Evolutionary conservation across 2,113 vertebrate species (phyloP).

Genomic region (Poeciliopsis occidentalis): DNA sequence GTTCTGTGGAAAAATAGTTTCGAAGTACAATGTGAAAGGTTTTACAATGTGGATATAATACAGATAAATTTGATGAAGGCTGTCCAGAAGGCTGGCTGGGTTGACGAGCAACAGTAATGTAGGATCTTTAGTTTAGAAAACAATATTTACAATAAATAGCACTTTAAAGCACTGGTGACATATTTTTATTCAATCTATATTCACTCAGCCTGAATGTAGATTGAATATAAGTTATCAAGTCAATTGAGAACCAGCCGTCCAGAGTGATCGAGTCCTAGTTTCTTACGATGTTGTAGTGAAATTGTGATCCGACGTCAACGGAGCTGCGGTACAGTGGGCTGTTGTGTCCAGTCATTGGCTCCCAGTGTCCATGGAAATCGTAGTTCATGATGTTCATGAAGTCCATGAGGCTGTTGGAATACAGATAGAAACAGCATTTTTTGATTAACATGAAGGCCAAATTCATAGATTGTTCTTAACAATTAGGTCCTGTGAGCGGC

Average conservation of each 20-base stretch:
- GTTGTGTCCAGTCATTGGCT: constrained; percentile 79
- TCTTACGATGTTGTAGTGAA: constrained; percentile 81
- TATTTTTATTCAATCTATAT: too few relatives aligned
- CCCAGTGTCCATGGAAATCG: constrained; percentile 83
- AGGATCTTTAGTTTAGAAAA: not conserved
- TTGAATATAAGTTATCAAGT: too few relatives aligned
- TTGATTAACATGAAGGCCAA: not conserved
- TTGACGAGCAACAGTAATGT: not conserved
- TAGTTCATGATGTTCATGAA: constrained; percentile 84
- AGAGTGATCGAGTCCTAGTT: not conserved
- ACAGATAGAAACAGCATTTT: not conserved
- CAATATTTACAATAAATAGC: too few relatives aligned
- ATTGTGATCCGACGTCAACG: constrained; percentile 58
- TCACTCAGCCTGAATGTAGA: too few relatives aligned
- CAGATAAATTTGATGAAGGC: not conserved
- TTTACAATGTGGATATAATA: not conserved
- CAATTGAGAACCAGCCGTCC: too few relatives aligned
- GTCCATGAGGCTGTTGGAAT: constrained; percentile 74
- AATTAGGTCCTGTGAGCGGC: not conserved
- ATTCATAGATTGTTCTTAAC: not conserved
- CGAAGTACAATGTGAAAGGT: not conserved
- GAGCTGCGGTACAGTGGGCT: constrained; percentile 77
- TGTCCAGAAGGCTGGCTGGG: too few relatives aligned
- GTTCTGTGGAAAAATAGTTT: constrained; percentile 60
- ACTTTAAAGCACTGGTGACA: too few relatives aligned